These are phyloP conservation scores for Euphonia xanthogaster DNA, from an alignment of 2,797 vertebrate genomes.

Conservation along the genomic window DNA sequence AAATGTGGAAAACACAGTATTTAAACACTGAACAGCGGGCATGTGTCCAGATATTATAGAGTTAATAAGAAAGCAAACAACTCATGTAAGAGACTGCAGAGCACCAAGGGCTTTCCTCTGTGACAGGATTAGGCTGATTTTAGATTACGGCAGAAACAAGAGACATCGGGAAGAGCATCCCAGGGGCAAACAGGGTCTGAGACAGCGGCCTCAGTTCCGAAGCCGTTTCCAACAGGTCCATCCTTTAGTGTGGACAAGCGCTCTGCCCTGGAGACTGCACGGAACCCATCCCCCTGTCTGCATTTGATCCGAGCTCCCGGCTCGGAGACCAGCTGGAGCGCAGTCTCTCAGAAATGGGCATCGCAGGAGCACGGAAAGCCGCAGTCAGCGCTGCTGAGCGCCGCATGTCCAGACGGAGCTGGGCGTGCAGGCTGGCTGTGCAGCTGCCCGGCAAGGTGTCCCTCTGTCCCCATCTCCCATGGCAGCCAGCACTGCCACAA, in stretches of 20 bases:
- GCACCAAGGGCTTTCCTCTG: not conserved
- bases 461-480: rapidly evolving
- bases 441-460: not conserved
- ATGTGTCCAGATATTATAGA: rapidly evolving
- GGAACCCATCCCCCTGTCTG: rapidly evolving
- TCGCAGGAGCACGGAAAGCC: not conserved
- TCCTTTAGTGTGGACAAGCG: not conserved
- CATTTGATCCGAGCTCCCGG: not conserved
- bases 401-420: rapidly evolving
- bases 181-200: not conserved
- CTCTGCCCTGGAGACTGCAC: not conserved
- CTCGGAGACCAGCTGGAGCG: not conserved
- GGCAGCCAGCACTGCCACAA: not conserved
- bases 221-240: not conserved
- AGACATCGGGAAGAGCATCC: not conserved
- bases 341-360: not conserved
- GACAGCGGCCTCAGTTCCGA: not conserved
- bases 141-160: not conserved
- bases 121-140: not conserved
- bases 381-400: rapidly evolving
- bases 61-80: not conserved
- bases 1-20: not conserved
- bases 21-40: not conserved
- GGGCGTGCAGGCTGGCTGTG: rapidly evolving
- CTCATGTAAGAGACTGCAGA: not conserved